phyloP scores from a whole-genome alignment of 2,113 vertebrate species.

The Ophthalmolycus amberensis region DNA sequence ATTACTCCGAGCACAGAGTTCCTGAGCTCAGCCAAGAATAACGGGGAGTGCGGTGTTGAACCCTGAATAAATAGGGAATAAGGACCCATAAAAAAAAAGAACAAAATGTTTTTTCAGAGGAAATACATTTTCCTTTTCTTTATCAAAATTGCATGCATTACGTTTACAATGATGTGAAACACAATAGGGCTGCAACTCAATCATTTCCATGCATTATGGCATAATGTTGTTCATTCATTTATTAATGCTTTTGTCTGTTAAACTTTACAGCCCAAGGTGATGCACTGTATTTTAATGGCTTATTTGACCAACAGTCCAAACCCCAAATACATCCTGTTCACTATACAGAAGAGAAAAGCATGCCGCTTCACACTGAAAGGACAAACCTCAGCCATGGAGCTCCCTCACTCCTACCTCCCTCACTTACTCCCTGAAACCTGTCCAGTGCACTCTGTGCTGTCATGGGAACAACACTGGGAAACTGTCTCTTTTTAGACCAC shows the following conservation, averaged over 20 bases:
- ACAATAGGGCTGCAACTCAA: not conserved
- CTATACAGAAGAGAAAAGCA: not conserved
- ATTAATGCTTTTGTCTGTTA: not conserved
- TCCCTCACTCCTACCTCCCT: conserved; percentile 1
- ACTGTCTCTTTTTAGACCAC: conserved; percentile 64
- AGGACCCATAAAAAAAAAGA: not conserved
- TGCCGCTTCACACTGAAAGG: not conserved
- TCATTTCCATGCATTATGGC: too few relatives aligned
- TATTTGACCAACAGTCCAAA: not conserved
- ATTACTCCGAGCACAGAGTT: conserved; percentile 71
- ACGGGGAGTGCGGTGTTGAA: conserved; percentile 32
- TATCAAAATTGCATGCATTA: not conserved
- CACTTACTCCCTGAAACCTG: conserved; percentile 35
- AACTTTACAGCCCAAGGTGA: not conserved
- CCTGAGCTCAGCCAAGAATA: conserved; percentile 50
- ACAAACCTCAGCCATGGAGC: not conserved
- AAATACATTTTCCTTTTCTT: not conserved
- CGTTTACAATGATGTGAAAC: not conserved
- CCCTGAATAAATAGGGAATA: conserved; percentile 21
- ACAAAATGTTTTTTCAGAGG: conserved; percentile 2
- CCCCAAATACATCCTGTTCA: not conserved
- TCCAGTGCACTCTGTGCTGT: conserved; percentile 26
- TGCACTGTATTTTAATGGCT: not conserved
- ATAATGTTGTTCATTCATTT: not conserved
- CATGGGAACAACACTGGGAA: conserved; percentile 43